These are phyloP conservation scores for Sceloporus undulatus DNA, from an alignment of 2,113 vertebrate genomes.

Conservation along the genomic window DNA sequence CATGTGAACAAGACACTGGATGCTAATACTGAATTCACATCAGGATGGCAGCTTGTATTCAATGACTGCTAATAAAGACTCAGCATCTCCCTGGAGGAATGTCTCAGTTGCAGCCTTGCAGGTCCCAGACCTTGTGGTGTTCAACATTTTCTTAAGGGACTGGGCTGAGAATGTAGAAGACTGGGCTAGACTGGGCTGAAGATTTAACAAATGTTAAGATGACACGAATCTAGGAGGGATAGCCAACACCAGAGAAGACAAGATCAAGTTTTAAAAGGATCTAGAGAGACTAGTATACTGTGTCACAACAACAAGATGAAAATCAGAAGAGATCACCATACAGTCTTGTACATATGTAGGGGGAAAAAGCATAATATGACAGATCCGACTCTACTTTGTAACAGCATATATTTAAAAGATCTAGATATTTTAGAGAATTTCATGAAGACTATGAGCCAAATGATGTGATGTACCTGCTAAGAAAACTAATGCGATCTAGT, in stretches of 20 bases:
- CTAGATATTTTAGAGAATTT: not conserved
- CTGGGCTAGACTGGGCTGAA: no score
- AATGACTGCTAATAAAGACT: not conserved
- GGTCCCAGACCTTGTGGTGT: not conserved
- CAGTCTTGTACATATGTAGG: no score
- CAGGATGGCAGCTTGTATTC: not conserved
- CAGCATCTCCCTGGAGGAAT: not conserved
- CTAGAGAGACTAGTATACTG: not conserved
- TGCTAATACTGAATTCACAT: not conserved
- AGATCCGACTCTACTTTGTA: not conserved
- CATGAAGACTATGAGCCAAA: not conserved
- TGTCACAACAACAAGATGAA: not conserved
- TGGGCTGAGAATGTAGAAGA: no score
- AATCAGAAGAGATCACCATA: not conserved
- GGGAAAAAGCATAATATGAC: not conserved
- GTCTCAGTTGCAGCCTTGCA: not conserved
- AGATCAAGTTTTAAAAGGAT: not conserved
- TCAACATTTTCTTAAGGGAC: not conserved
- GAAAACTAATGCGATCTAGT: not conserved
- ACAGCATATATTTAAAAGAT: not conserved
- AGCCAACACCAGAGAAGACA: not conserved
- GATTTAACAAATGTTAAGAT: not conserved
- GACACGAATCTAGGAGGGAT: not conserved
- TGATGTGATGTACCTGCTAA: not conserved
- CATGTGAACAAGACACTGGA: not conserved